Evolutionary conservation across 2,797 vertebrate genomes (phyloP).

Genomic region (Muraenolepis orangiensis): DNA sequence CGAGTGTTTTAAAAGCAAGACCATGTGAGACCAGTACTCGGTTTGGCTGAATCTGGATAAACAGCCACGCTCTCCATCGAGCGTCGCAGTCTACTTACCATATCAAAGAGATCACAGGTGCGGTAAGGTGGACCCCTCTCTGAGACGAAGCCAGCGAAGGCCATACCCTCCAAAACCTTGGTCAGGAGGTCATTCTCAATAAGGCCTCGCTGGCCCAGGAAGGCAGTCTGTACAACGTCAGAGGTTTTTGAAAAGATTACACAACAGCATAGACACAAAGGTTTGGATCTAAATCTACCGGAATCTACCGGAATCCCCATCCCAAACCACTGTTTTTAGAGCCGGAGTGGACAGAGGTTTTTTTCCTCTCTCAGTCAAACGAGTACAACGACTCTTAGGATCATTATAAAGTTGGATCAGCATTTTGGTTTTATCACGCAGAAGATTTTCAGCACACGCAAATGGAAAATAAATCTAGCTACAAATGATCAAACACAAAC

Average conservation of each 20-base stretch:
- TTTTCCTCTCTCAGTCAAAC: too few species aligned
- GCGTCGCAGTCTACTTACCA: constrained; percentile 72
- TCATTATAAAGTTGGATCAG: background rate
- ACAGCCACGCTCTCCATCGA: background rate
- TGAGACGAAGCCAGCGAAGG: constrained; percentile 97
- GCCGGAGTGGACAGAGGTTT: too few species aligned
- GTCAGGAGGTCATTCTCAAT: constrained; percentile 96
- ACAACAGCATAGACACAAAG: constrained; percentile 47
- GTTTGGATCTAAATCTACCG: too few species aligned
- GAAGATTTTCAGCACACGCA: constrained; percentile 29
- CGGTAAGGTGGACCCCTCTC: constrained; percentile 95
- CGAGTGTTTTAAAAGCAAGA: too few species aligned
- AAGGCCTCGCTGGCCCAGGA: constrained; percentile 93
- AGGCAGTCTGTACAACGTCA: constrained; percentile 84
- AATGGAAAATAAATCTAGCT: constrained; percentile 42
- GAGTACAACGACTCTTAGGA: too few species aligned
- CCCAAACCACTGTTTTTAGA: constrained; percentile 33
- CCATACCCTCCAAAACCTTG: constrained; percentile 98
- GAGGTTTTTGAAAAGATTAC: constrained; percentile 23
- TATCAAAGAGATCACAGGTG: constrained; percentile 96
- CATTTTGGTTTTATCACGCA: constrained; percentile 22
- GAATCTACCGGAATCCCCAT: constrained; percentile 31
- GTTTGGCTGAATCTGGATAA: background rate
- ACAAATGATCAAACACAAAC: constrained; percentile 51
- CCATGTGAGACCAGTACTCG: too few species aligned